A percentile compares a stretch with the other conserved stretches of the same genome.
Conservation (phyloP, 2,797 vertebrate species). For the Microctenopoma steveboyesi region DNA sequence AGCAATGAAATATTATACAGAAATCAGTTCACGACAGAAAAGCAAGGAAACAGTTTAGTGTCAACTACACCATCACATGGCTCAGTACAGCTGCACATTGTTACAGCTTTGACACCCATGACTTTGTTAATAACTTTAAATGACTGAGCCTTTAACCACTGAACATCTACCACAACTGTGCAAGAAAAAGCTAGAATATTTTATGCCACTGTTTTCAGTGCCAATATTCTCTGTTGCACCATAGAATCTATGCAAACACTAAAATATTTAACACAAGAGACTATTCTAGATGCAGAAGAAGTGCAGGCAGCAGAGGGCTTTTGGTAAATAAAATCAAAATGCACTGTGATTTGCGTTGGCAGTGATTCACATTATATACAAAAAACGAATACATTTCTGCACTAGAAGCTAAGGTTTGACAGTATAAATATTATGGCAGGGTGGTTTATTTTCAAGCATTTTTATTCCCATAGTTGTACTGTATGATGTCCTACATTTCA, state of each 20-base stretch:
- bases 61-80: constrained; percentile 28
- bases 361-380: constrained; percentile 73
- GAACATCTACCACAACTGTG: constrained; percentile 7
- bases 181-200: constrained; percentile 13
- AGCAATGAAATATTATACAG: constrained; percentile 66
- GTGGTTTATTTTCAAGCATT: constrained; percentile 12
- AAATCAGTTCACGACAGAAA: constrained; percentile 62
- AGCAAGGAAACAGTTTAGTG: constrained; percentile 44
- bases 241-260: constrained; percentile 22
- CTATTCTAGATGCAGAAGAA: constrained; percentile 30
- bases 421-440: constrained; percentile 21
- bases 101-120: constrained; percentile 42
- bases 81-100: constrained; percentile 27
- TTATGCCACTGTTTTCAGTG: constrained; percentile 8
- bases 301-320: constrained; percentile 26
- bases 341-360: constrained; percentile 41
- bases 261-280: constrained; percentile 9
- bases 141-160: constrained; percentile 15
- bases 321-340: constrained; percentile 28
- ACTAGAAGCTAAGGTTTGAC: constrained; percentile 16
- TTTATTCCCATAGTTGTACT: not conserved
- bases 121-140: constrained; percentile 14
- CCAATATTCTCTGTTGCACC: constrained; percentile 13
- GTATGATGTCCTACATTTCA: constrained; percentile 1
- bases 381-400: constrained; percentile 21